A percentile compares a stretch with the other conserved stretches of the same genome.
Evolutionary conservation across 2,888 invertebrate species (phyloP).

Genomic region (Adelognathus sp.): DNA sequence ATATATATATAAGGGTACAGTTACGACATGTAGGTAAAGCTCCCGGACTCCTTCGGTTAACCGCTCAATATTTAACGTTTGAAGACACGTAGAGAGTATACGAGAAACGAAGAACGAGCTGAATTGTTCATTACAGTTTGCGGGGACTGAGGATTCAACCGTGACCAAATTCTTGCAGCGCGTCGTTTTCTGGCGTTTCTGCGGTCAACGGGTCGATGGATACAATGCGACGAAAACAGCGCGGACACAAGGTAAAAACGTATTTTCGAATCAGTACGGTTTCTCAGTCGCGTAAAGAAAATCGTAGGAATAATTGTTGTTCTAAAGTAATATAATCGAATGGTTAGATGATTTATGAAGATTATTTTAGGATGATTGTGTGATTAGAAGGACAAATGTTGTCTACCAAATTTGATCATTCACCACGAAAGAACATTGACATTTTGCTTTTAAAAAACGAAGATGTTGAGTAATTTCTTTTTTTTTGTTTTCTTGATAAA

Average conservation of each 20-base stretch:
- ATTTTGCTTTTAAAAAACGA: no score
- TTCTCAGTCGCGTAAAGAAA: no score
- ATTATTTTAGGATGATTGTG: no score
- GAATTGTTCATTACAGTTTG: conserved; percentile 43
- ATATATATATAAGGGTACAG: background rate
- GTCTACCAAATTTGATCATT: no score
- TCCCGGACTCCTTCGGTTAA: conserved; percentile 9
- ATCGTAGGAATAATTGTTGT: no score
- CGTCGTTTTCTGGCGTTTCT: conserved; percentile 37
- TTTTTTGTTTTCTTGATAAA: no score
- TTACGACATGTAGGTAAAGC: no score
- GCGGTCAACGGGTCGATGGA: conserved; percentile 36
- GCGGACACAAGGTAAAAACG: background rate
- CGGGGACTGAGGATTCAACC: conserved; percentile 16
- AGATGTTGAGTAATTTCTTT: no score
- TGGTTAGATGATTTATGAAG: no score
- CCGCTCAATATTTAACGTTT: conserved; percentile 52
- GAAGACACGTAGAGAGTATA: conserved; percentile 44
- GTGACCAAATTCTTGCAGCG: conserved; percentile 45
- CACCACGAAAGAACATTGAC: no score
- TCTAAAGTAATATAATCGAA: no score
- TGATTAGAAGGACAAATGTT: no score
- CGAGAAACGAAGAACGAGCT: conserved; percentile 45
- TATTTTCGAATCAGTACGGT: background rate
- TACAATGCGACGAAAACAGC: background rate